Evolutionary conservation across 2,113 vertebrate species (phyloP).

Genomic region (Gambusia holbrooki): DNA sequence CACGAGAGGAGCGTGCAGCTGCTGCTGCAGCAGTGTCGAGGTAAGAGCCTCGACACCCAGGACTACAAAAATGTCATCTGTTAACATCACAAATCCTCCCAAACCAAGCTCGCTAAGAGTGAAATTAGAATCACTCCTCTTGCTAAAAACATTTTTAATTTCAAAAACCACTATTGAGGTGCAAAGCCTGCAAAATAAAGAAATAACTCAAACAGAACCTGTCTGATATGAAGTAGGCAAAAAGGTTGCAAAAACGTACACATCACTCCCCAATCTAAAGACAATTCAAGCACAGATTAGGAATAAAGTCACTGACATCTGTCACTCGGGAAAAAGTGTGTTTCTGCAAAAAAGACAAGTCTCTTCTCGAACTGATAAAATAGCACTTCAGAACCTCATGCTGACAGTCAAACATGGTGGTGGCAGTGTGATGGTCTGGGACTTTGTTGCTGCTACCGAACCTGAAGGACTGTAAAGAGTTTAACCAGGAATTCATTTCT

Average conservation of each 20-base stretch:
- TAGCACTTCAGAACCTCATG: background rate
- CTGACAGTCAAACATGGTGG: background rate
- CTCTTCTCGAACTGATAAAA: too few relatives aligned
- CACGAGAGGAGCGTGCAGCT: conserved; percentile 91
- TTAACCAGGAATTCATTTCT: background rate
- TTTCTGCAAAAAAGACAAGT: too few relatives aligned
- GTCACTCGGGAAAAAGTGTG: too few relatives aligned
- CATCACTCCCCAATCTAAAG: too few relatives aligned
- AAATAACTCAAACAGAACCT: background rate
- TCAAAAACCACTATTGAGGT: too few relatives aligned
- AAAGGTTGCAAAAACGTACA: background rate
- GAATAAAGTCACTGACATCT: too few relatives aligned
- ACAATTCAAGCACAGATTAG: too few relatives aligned
- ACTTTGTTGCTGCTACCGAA: too few relatives aligned
- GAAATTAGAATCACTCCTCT: background rate
- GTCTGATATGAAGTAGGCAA: background rate
- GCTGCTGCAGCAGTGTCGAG: conserved; percentile 91
- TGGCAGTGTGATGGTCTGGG: background rate
- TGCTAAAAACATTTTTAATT: background rate
- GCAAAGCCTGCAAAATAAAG: background rate
- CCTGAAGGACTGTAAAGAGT: background rate
- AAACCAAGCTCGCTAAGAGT: background rate
- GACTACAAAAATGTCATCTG: background rate
- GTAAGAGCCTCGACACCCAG: conserved; percentile 57
- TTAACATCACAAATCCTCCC: too few relatives aligned